A percentile compares a stretch with the other conserved stretches of the same genome.
Evolutionary conservation across 2,888 invertebrate genomes (phyloP).

Genomic region (Drosophila limbata): DNA sequence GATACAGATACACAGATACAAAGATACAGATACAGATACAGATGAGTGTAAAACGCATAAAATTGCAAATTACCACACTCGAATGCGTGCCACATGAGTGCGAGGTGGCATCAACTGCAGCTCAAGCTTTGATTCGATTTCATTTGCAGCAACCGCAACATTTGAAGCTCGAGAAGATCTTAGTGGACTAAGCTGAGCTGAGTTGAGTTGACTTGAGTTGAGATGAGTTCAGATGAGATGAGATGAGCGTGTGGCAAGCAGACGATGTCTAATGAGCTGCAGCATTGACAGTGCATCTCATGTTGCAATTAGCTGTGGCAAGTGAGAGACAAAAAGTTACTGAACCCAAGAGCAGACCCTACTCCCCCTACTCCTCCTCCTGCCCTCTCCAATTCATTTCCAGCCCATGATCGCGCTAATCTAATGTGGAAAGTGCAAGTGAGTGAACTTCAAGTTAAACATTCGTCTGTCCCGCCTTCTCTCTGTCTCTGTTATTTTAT

Average conservation of each 20-base stretch:
- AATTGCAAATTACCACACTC: constrained; percentile 72
- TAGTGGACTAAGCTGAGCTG: constrained; percentile 13
- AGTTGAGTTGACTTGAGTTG: background rate
- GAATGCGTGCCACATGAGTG: constrained; percentile 63
- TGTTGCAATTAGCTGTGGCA: constrained; percentile 74
- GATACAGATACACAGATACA: constrained; percentile 43
- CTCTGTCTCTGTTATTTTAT: constrained; percentile 36
- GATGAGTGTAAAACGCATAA: constrained; percentile 73
- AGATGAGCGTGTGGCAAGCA: constrained; percentile 75
- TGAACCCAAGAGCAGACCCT: constrained; percentile 60
- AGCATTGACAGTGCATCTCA: constrained; percentile 69
- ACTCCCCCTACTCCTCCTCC: background rate
- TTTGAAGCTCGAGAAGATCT: constrained; percentile 16
- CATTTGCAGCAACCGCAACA: constrained; percentile 66
- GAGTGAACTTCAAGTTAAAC: constrained; percentile 63
- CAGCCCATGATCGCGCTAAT: constrained; percentile 41
- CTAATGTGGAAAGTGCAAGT: constrained; percentile 74
- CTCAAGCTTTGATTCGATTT: constrained; percentile 70
- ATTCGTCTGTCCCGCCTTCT: constrained; percentile 17
- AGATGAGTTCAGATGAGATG: constrained; percentile 23
- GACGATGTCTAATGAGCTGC: constrained; percentile 70
- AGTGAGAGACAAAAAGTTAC: constrained; percentile 60
- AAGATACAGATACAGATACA: constrained; percentile 22
- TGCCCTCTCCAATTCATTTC: background rate
- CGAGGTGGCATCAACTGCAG: constrained; percentile 47